Conservation (phyloP, 2,888 invertebrate species). For the Aporophyla nigra region DNA sequence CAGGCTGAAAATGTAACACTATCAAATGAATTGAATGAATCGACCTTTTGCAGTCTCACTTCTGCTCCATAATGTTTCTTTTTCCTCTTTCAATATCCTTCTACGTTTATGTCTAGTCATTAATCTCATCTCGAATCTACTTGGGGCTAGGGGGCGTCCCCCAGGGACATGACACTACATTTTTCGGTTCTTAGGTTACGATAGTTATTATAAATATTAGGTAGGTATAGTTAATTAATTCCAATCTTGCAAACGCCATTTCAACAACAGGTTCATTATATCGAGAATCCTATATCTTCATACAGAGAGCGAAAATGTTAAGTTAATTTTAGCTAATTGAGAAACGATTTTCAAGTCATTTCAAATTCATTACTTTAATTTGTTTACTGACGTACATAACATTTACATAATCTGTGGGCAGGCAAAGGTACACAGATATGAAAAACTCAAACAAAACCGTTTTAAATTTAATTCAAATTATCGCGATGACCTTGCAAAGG, state of each 20-base stretch:
- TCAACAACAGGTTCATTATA: conserved; percentile 4
- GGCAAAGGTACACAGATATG: conserved; percentile 18
- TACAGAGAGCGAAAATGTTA: conserved; percentile 15
- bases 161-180: too few species aligned
- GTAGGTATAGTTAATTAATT: background rate
- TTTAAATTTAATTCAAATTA: conserved; percentile 33
- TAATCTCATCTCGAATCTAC: background rate
- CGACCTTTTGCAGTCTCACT: background rate
- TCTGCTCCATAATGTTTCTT: background rate
- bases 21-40: background rate
- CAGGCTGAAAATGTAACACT: too few species aligned
- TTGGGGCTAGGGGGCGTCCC: conserved; percentile 21
- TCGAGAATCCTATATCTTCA: conserved; percentile 2
- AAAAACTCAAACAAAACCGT: conserved; percentile 23
- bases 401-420: conserved; percentile 42
- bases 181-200: background rate
- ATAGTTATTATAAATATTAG: background rate
- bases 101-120: background rate
- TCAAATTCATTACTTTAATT: background rate
- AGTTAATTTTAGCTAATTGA: conserved; percentile 19
- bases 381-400: background rate
- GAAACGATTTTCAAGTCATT: conserved; percentile 12
- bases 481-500: conserved; percentile 52
- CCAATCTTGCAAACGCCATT: background rate
- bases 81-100: conserved; percentile 29